Base-by-base conservation (phyloP, 2,113 vertebrate genomes). In the Oreochromis niloticus region DNA sequence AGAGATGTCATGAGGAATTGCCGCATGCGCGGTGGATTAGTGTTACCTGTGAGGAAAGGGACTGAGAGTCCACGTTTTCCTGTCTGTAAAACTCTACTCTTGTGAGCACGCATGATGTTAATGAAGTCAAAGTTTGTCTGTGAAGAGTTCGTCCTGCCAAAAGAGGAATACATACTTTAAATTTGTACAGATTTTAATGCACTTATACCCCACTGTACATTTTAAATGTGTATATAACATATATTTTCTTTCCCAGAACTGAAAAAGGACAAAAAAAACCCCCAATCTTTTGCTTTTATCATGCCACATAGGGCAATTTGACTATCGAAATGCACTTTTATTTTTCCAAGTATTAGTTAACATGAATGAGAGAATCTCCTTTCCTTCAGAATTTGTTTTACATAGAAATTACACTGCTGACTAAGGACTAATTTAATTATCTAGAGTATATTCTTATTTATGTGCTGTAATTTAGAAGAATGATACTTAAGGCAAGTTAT, bases 121-220 rank as follows among this genome's bases (percentile, higher is more conserved):
- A 84, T 90, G 87, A 93, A 92, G 93, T 95, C 91, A 90, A 91
- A 84, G 88, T 93, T 92, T 85, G 83, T 94, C 59, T 91, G 79
- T 92, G 85, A 91, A 87, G 93, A 95, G 95, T 96, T 95, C 92
- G 86, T 94, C 92, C 94, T 96, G 95, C 95, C 95, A 96, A 96
- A 95, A 95, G 84, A 89, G 88, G 85, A 89, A 90, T 48, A 90
- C 75, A 36, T 89, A 94, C 90, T 93, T 93, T 95, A 88, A 93
- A 88, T 90, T 81, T 94, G 91, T 94, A 94, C 86, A 92, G 92
- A 93, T 88, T 86, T 91, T 27, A 94, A 92, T 94, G 88, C 92
- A 93, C 94, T 93, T 94, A 93, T 86, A 91, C 86, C 87, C 90
- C 84, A 79, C 52, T 94, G 93, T 95, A 95, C 92, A 93, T 93